Base-by-base conservation (phyloP, 2,888 invertebrate genomes). In the Agrotis exclamationis region DNA sequence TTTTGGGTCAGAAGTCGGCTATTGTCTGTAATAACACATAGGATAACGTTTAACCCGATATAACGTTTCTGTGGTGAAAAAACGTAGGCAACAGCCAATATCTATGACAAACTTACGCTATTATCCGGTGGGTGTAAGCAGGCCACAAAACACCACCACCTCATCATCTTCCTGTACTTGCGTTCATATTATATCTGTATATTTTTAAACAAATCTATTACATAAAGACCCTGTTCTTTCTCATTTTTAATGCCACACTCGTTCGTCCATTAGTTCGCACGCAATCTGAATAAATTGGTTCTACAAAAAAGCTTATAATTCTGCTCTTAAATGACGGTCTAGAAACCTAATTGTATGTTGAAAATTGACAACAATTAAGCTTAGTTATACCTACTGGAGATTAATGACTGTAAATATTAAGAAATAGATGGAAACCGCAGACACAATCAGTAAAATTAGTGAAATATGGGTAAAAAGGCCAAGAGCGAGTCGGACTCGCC, bases 251-350 rank as follows among this genome's bases (percentile, higher is more conserved):
- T 77, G 50, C 70, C 58, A 39, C 78, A 39, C 28, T 24, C 51
- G 57, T 70, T 51, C n/a, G 1, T 22, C 50, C 53, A 80, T 74
- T 60, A 59, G 47, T 22, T 44, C 28, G 59, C 74, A 76, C 80
- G 80, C 80, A 56, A 56, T 47, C 59, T 56, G 54, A 74, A 79
- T 79, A 53, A 60, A 54, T 56, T 60, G 22, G 47, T 56, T 51
- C 50, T 60, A 59, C 59, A 54, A 57, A 59, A 74, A 73, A 24
- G 18, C 76, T 56, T 68, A 18, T 20, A 69, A 57, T 20, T 76
- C 20, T 20, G 6, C 13, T 76, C 33, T 47, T 50, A 45, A 54
- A 44, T 48, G 5, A 50, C 58, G 16, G 70, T 47, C 57, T 77
- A 13, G 24, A 58, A 39, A 51, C 50, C 24, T 28, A 51, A 57